Conservation (phyloP, 2,113 vertebrate genomes). For the Phocoena sinus region DNA sequence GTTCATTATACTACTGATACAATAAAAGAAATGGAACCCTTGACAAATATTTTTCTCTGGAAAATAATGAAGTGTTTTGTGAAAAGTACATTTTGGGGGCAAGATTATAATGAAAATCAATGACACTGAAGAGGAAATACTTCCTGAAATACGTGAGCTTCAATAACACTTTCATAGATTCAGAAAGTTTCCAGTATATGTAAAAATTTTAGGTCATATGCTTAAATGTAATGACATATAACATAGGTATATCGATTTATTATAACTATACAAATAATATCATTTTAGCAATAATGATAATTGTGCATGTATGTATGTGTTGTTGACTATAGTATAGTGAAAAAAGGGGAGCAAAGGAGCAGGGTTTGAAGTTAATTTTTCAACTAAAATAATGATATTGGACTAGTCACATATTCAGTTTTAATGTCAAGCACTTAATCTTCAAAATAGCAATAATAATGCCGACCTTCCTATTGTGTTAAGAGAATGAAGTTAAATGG, state of each 20-base stretch:
- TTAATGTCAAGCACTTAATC: neutral
- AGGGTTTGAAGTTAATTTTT: neutral
- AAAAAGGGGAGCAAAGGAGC: neutral
- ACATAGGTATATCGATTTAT: neutral
- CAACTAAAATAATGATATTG: neutral
- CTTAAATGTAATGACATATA: neutral
- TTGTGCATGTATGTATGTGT: neutral
- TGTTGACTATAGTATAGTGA: neutral
- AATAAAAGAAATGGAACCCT: neutral
- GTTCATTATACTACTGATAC: constrained; percentile 48
- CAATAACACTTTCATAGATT: neutral
- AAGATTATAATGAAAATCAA: constrained; percentile 24
- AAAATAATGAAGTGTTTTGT: constrained; percentile 40
- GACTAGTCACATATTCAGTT: neutral
- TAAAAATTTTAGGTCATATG: neutral
- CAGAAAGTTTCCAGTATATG: constrained; percentile 29
- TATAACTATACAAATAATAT: neutral
- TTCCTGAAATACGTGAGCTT: neutral
- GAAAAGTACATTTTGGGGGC: constrained; percentile 4
- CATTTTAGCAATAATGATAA: neutral
- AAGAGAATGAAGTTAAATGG: neutral
- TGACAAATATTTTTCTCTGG: constrained; percentile 1
- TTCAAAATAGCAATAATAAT: neutral
- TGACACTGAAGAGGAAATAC: constrained; percentile 31
- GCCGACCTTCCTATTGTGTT: neutral